Evolutionary conservation across 2,113 vertebrate species (phyloP).

Genomic region (Ceyx margarethae): DNA sequence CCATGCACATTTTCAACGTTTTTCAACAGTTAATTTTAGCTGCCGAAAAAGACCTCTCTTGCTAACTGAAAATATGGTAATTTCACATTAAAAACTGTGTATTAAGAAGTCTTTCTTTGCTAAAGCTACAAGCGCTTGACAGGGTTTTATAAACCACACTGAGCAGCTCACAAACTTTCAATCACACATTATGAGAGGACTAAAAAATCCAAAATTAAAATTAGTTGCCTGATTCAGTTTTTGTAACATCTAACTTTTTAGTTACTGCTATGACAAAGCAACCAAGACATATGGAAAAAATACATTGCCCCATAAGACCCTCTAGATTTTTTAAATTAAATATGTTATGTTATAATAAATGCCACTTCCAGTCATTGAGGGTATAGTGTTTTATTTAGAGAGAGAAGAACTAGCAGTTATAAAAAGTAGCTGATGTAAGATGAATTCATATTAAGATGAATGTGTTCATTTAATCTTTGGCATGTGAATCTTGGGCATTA

Average conservation of each 20-base stretch:
- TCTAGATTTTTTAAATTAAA: neutral
- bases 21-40: conserved; percentile 71
- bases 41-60: conserved; percentile 64
- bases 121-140: conserved; percentile 63
- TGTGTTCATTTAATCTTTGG: neutral
- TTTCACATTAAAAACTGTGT: conserved; percentile 67
- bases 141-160: conserved; percentile 64
- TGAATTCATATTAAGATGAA: neutral
- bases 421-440: neutral
- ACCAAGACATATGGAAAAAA: conserved; percentile 4
- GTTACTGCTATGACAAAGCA: neutral
- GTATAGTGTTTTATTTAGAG: neutral
- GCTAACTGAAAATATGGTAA: conserved; percentile 66
- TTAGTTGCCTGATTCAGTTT: conserved; percentile 22
- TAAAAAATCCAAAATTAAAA: conserved; percentile 59
- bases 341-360: neutral
- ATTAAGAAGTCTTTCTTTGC: conserved; percentile 66
- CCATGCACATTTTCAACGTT: conserved; percentile 66
- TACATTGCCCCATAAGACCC: neutral
- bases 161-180: conserved; percentile 61
- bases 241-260: neutral
- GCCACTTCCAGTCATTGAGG: neutral
- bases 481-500: neutral
- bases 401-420: neutral
- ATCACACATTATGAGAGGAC: conserved; percentile 47